Conservation (phyloP, 2,797 vertebrate genomes). For the Distichodus sexfasciatus region DNA sequence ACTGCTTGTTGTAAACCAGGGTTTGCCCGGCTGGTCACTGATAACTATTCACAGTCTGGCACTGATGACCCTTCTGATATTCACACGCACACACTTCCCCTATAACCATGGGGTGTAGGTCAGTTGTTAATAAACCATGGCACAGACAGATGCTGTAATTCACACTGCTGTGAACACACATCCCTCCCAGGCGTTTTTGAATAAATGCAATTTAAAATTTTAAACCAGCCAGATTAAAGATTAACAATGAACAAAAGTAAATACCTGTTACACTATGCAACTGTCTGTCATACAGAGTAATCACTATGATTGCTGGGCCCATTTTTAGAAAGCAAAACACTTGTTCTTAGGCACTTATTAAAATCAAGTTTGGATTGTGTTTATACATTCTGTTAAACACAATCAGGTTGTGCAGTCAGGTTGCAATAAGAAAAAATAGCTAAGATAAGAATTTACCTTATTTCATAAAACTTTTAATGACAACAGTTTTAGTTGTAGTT, state of each 20-base stretch:
- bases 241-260: too few relatives aligned
- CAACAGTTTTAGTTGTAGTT: too few relatives aligned
- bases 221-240: too few relatives aligned
- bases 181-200: neutral
- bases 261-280: neutral
- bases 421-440: too few relatives aligned
- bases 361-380: too few relatives aligned
- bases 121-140: neutral
- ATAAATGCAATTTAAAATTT: neutral
- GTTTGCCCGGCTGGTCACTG: slow-evolving; percentile 5
- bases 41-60: slow-evolving; percentile 14
- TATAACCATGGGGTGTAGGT: neutral
- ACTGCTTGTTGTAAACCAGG: neutral
- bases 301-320: too few relatives aligned
- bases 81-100: slow-evolving; percentile 36
- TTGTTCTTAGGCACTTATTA: too few relatives aligned
- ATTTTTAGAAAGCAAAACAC: too few relatives aligned
- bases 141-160: neutral
- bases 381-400: too few relatives aligned
- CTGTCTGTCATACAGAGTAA: neutral
- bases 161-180: neutral
- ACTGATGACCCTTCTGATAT: neutral
- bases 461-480: too few relatives aligned
- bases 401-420: too few relatives aligned
- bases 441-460: too few relatives aligned